Conservation (phyloP, 2,888 invertebrate species). For the Heliconius cydno region DNA sequence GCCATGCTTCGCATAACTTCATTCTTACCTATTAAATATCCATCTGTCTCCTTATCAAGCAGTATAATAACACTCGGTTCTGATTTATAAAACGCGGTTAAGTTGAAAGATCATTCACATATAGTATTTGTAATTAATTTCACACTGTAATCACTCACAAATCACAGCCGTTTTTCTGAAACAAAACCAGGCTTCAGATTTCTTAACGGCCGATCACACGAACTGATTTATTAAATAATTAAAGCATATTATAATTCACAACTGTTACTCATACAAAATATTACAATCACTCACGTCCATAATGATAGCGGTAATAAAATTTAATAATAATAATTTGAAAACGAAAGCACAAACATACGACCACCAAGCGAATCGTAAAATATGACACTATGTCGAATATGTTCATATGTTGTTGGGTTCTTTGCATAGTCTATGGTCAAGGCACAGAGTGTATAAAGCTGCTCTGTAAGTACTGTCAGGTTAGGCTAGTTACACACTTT, state of each 20-base stretch:
- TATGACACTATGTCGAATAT: conserved; percentile 46
- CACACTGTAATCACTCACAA: conserved; percentile 49
- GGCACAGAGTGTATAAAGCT: conserved; percentile 14
- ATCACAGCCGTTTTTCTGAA: conserved; percentile 56
- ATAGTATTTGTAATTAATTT: conserved; percentile 37
- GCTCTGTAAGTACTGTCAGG: neutral
- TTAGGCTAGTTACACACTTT: conserved; percentile 6
- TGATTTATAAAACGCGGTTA: conserved; percentile 38
- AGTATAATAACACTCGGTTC: conserved; percentile 36
- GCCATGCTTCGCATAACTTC: conserved; percentile 51
- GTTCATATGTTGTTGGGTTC: conserved; percentile 20
- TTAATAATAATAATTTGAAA: conserved; percentile 35
- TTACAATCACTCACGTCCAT: conserved; percentile 10
- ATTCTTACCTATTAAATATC: conserved; percentile 70
- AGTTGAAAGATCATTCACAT: conserved; percentile 16
- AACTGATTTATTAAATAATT: conserved; percentile 30
- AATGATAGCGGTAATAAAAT: conserved; percentile 25
- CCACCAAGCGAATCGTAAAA: conserved; percentile 40
- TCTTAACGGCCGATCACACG: conserved; percentile 50
- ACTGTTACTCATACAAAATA: conserved; percentile 24
- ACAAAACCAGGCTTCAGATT: conserved; percentile 56
- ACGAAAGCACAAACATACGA: conserved; percentile 41
- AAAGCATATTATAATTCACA: conserved; percentile 13
- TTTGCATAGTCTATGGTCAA: conserved; percentile 25
- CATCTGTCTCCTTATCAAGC: conserved; percentile 58